Conservation (phyloP, 2,113 vertebrate genomes). For the Hippoglossus stenolepis region DNA sequence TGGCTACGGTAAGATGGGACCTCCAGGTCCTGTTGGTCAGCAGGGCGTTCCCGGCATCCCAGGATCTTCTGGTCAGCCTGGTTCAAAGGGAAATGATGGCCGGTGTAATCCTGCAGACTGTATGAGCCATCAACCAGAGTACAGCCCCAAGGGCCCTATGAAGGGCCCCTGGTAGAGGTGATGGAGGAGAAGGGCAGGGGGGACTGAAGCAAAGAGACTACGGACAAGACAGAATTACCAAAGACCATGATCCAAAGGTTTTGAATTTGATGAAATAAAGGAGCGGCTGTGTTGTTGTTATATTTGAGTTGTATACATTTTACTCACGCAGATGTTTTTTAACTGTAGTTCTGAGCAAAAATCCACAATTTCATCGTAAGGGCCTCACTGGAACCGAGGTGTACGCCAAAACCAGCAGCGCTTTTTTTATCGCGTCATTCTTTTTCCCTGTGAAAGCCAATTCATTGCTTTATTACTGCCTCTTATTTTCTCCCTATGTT, state of each 20-base stretch:
- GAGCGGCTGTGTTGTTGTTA: slow-evolving; percentile 30
- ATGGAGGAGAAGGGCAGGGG: slow-evolving; percentile 5
- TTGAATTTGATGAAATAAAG: slow-evolving; percentile 46
- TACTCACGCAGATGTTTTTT: slow-evolving; percentile 10
- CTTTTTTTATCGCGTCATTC: slow-evolving; percentile 40
- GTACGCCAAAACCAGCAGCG: slow-evolving; percentile 36
- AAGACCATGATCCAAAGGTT: slow-evolving; percentile 45
- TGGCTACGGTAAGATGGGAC: slow-evolving; percentile 93
- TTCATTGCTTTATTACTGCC: slow-evolving; percentile 32
- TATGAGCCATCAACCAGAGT: slow-evolving; percentile 89
- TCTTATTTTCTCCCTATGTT: slow-evolving; percentile 27
- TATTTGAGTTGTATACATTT: slow-evolving; percentile 24
- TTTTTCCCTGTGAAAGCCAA: slow-evolving; percentile 21
- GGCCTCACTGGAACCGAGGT: slow-evolving; percentile 50
- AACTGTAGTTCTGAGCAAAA: slow-evolving; percentile 34
- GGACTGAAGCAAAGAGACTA: slow-evolving; percentile 49
- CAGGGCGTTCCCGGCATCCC: slow-evolving; percentile 95
- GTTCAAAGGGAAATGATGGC: slow-evolving; percentile 88
- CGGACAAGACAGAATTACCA: slow-evolving; percentile 39
- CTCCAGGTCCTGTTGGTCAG: slow-evolving; percentile 91
- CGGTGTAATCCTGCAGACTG: slow-evolving; percentile 93
- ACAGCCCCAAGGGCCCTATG: slow-evolving; percentile 87
- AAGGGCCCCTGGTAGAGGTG: slow-evolving; percentile 89
- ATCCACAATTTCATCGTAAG: slow-evolving; percentile 10
- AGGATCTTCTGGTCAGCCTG: slow-evolving; percentile 85